A percentile compares a stretch with the other conserved stretches of the same genome.
phyloP scores from a whole-genome alignment of 2,113 vertebrate genomes.

The Lipophrys pholis region DNA sequence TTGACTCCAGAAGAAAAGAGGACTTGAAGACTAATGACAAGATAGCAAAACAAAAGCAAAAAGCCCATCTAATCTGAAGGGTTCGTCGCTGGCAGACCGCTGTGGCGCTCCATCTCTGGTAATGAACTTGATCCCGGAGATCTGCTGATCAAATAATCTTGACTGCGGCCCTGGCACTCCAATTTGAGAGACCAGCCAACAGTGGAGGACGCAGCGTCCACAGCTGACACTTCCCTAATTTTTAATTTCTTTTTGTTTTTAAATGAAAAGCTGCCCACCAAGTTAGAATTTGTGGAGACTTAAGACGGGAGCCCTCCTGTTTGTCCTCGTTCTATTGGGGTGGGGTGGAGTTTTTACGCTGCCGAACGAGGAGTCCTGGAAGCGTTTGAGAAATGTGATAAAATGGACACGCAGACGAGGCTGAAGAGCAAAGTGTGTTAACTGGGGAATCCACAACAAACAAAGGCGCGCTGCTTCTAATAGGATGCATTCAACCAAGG shows the following conservation, averaged over 20 bases:
- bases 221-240: constrained; percentile 1
- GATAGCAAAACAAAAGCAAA: constrained; percentile 23
- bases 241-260: too few relatives aligned
- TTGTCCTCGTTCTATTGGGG: constrained; percentile 22
- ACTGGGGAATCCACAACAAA: constrained; percentile 61
- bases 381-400: constrained; percentile 22
- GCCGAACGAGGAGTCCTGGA: constrained; percentile 25
- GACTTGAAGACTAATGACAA: constrained; percentile 20
- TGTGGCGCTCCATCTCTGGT: constrained; percentile 47
- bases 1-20: neutral
- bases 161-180: constrained; percentile 37
- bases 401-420: constrained; percentile 7
- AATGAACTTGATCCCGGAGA: constrained; percentile 69
- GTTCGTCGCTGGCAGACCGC: constrained; percentile 49
- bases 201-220: constrained; percentile 17
- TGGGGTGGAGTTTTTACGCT: constrained; percentile 18
- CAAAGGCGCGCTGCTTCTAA: constrained; percentile 38
- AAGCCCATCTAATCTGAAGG: constrained; percentile 42
- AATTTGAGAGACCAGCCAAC: constrained; percentile 42
- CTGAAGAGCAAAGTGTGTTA: constrained; percentile 24
- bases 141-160: constrained; percentile 55
- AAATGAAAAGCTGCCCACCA: neutral
- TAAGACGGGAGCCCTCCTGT: constrained; percentile 26
- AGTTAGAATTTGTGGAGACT: constrained; percentile 30
- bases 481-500: constrained; percentile 53